Evolutionary conservation across 2,113 vertebrate species (phyloP).

Genomic region (Clarias batrachus): DNA sequence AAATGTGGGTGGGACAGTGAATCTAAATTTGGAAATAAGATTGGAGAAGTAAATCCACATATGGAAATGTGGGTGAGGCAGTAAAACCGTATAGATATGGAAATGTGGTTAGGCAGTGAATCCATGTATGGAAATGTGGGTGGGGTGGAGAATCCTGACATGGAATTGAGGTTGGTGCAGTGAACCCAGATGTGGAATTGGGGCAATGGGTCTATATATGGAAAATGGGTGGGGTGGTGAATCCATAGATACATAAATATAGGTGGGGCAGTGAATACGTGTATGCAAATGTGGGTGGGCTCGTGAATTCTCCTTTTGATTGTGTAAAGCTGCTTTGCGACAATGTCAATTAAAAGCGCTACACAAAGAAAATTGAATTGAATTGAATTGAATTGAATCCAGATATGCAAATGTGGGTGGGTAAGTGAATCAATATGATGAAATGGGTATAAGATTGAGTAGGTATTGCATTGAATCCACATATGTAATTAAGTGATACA

Average conservation of each 20-base stretch:
- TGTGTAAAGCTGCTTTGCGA: too few species aligned
- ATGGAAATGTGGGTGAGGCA: not conserved
- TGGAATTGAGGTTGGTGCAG: not conserved
- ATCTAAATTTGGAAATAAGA: not conserved
- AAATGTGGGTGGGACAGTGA: not conserved
- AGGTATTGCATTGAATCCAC: not conserved
- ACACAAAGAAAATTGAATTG: too few species aligned
- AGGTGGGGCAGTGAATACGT: too few species aligned
- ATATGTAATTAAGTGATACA: not conserved
- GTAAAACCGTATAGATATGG: not conserved
- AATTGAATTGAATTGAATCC: not conserved
- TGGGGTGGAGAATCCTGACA: not conserved
- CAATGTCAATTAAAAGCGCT: too few species aligned
- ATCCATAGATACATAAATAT: too few species aligned
- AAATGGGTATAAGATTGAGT: not conserved
- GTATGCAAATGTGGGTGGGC: not conserved
- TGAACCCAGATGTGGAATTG: not conserved
- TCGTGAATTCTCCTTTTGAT: too few species aligned
- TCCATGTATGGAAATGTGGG: too few species aligned
- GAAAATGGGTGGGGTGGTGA: too few species aligned
- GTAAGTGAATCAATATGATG: too few species aligned
- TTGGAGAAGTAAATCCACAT: too few species aligned
- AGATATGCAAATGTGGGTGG: not conserved
- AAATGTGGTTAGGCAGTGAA: too few species aligned
- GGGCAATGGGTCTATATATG: too few species aligned